These are phyloP conservation scores for Embidobia sp. DNA, from an alignment of 2,888 invertebrate species.

Conservation along the genomic window DNA sequence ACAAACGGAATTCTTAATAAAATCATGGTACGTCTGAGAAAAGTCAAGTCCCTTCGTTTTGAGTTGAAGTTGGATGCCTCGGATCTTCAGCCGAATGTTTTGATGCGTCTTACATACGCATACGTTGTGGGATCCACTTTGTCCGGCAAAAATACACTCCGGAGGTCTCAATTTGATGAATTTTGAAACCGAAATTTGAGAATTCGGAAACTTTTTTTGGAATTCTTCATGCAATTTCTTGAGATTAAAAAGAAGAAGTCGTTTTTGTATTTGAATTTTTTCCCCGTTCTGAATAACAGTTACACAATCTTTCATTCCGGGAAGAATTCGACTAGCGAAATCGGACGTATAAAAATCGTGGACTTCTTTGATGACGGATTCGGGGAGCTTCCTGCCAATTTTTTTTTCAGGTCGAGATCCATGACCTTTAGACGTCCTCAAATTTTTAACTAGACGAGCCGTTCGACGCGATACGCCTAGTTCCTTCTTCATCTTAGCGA, in stretches of 20 bases:
- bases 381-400: not conserved
- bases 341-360: slow-evolving; percentile 27
- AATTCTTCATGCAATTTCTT: slow-evolving; percentile 13
- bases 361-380: not conserved
- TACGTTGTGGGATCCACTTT: slow-evolving; percentile 31
- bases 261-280: slow-evolving; percentile 17
- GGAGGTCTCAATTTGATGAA: slow-evolving; percentile 31
- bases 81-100: slow-evolving; percentile 20
- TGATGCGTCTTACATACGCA: slow-evolving; percentile 30
- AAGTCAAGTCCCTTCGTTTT: not conserved
- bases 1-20: slow-evolving; percentile 22
- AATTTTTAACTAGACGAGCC: slow-evolving; percentile 24
- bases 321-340: slow-evolving; percentile 14
- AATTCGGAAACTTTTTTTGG: slow-evolving; percentile 16
- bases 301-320: slow-evolving; percentile 21
- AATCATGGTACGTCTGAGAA: not conserved
- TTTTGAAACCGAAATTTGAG: slow-evolving; percentile 32
- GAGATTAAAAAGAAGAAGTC: slow-evolving; percentile 25
- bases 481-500: slow-evolving; percentile 6
- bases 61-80: not conserved
- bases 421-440: not conserved
- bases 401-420: not conserved
- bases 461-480: slow-evolving; percentile 28
- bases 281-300: slow-evolving; percentile 8
- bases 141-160: slow-evolving; percentile 30